Percentiles rank a stretch among this genome's conserved stretches.
Conservation (phyloP, 2,113 vertebrate genomes). For the Tenrec ecaudatus region DNA sequence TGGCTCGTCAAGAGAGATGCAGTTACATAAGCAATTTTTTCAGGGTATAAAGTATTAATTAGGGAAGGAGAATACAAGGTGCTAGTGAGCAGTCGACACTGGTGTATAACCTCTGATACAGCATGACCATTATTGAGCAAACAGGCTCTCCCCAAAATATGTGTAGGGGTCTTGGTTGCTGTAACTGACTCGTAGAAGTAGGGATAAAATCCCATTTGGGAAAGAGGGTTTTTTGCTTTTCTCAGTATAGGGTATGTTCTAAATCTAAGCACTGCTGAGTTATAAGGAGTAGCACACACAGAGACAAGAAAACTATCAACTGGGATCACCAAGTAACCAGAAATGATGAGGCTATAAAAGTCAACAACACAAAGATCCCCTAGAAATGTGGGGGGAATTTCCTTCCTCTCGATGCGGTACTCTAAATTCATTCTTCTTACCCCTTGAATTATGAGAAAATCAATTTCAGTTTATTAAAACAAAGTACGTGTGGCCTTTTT, state of each 20-base stretch:
- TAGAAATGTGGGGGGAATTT: background rate
- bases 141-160: background rate
- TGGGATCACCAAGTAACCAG: background rate
- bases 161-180: background rate
- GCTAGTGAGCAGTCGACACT: background rate
- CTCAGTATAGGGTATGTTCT: background rate
- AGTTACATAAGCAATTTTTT: background rate
- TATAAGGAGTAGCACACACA: background rate
- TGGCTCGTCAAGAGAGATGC: background rate
- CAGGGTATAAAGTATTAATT: background rate
- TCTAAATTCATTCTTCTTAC: background rate
- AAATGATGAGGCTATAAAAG: background rate
- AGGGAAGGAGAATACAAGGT: background rate
- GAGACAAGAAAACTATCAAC: background rate
- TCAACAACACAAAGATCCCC: background rate
- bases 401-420: background rate
- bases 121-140: too few relatives aligned
- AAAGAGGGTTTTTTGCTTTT: background rate
- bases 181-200: too few relatives aligned
- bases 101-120: background rate
- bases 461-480: too few relatives aligned
- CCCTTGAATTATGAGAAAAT: too few relatives aligned
- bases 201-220: background rate
- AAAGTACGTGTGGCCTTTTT: too few relatives aligned
- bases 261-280: background rate